A percentile compares a stretch with the other conserved stretches of the same genome.
Conservation (phyloP, 2,797 vertebrate genomes). For the Danio jaintianensis region DNA sequence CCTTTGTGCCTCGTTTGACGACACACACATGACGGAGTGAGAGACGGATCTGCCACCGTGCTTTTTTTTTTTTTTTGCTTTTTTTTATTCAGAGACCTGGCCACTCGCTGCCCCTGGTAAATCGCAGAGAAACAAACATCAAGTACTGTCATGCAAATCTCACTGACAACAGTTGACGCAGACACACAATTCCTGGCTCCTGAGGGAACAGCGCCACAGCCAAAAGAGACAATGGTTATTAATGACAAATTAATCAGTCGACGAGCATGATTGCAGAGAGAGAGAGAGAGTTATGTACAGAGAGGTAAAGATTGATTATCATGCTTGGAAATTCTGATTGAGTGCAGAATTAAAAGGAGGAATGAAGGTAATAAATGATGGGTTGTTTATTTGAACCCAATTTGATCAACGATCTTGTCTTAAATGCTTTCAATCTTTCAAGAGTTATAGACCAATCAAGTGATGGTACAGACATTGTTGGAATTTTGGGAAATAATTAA, state of each 20-base stretch:
- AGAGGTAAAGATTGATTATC: constrained; percentile 20
- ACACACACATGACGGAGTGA: constrained; percentile 49
- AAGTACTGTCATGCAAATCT: constrained; percentile 63
- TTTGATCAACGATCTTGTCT: background rate
- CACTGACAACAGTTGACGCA: constrained; percentile 59
- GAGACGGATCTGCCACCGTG: constrained; percentile 61
- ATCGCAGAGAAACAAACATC: constrained; percentile 59
- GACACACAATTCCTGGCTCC: constrained; percentile 59
- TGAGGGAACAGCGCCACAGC: constrained; percentile 45
- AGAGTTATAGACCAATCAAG: background rate
- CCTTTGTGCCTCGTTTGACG: constrained; percentile 40
- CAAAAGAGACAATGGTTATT: constrained; percentile 60
- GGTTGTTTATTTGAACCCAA: constrained; percentile 12
- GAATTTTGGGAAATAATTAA: no score
- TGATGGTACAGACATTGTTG: background rate
- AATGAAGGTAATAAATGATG: background rate
- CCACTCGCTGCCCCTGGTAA: constrained; percentile 59
- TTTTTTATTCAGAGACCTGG: constrained; percentile 57
- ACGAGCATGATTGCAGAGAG: constrained; percentile 14
- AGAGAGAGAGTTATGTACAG: constrained; percentile 7
- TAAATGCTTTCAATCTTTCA: background rate
- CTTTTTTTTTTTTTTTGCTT: constrained; percentile 53
- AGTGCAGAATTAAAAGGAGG: constrained; percentile 8
- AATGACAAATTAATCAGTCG: constrained; percentile 62
- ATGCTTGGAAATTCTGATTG: constrained; percentile 13